Percentiles rank a stretch among this genome's conserved stretches.
phyloP scores from a whole-genome alignment of 2,888 invertebrate species.

The Oegoconia quadripuncta region DNA sequence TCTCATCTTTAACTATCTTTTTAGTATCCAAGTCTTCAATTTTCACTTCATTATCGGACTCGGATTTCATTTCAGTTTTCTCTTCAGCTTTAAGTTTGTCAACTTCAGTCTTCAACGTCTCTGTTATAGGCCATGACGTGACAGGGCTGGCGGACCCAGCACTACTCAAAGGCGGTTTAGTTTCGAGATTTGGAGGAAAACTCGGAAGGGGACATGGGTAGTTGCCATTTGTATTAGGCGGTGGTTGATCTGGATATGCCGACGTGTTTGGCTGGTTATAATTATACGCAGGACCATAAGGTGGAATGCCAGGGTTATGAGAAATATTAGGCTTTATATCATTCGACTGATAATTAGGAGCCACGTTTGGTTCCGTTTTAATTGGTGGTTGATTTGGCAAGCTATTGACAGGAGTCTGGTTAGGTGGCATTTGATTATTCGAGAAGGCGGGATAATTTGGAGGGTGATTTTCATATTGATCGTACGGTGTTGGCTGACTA shows the following conservation, averaged over 20 bases:
- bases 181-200: slow-evolving; percentile 54
- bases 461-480: slow-evolving; percentile 52
- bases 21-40: slow-evolving; percentile 74
- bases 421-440: slow-evolving; percentile 46
- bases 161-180: slow-evolving; percentile 62
- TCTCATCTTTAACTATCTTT: slow-evolving; percentile 64
- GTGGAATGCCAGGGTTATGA: slow-evolving; percentile 32
- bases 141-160: slow-evolving; percentile 60
- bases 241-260: slow-evolving; percentile 42
- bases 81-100: slow-evolving; percentile 68
- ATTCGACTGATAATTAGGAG: slow-evolving; percentile 31
- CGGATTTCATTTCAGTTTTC: slow-evolving; percentile 69
- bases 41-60: slow-evolving; percentile 75
- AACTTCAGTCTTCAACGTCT: slow-evolving; percentile 60
- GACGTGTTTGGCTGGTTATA: slow-evolving; percentile 46
- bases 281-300: slow-evolving; percentile 44
- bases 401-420: slow-evolving; percentile 27
- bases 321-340: slow-evolving; percentile 41
- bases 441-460: slow-evolving; percentile 51
- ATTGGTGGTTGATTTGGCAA: slow-evolving; percentile 29
- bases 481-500: slow-evolving; percentile 37
- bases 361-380: slow-evolving; percentile 37
- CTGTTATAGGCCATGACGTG: slow-evolving; percentile 66
- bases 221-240: slow-evolving; percentile 37
- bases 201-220: slow-evolving; percentile 50